A percentile compares a stretch with the other conserved stretches of the same genome.
Evolutionary conservation across 2,113 vertebrate genomes (phyloP).

Genomic region (Puntigrus tetrazona): DNA sequence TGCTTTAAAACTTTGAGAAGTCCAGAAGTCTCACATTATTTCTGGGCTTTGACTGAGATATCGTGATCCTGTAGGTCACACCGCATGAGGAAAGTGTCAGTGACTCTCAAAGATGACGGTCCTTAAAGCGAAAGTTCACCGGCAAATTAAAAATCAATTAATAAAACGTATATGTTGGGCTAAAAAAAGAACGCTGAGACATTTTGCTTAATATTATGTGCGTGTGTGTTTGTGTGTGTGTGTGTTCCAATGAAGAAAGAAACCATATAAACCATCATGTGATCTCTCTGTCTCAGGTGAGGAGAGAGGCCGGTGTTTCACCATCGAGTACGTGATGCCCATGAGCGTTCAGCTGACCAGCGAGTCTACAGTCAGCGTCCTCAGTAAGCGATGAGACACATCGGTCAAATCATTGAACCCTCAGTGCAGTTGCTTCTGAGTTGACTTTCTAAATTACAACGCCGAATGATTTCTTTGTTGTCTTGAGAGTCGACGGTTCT

Average conservation of each 20-base stretch:
- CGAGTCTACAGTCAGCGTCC: constrained; percentile 89
- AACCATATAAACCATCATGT: constrained; percentile 49
- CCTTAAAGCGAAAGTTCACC: neutral
- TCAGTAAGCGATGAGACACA: constrained; percentile 81
- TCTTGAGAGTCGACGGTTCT: neutral
- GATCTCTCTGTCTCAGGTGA: constrained; percentile 77
- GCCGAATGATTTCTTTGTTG: neutral
- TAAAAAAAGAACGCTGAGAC: too few relatives aligned
- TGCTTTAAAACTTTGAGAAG: neutral
- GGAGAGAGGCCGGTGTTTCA: constrained; percentile 90
- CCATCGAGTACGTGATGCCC: constrained; percentile 94
- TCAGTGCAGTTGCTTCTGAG: neutral
- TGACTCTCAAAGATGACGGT: neutral
- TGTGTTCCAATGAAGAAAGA: too few relatives aligned
- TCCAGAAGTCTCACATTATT: neutral
- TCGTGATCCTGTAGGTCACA: constrained; percentile 1
- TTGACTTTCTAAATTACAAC: neutral
- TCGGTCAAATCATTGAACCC: neutral
- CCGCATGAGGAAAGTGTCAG: constrained; percentile 22
- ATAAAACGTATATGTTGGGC: too few relatives aligned
- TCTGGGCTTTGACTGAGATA: neutral
- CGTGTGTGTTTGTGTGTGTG: too few relatives aligned
- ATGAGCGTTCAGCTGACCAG: constrained; percentile 90
- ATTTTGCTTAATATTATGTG: too few relatives aligned
- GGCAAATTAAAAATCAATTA: neutral